Conservation (phyloP, 2,888 invertebrate species). For the Thalpophila matura region DNA sequence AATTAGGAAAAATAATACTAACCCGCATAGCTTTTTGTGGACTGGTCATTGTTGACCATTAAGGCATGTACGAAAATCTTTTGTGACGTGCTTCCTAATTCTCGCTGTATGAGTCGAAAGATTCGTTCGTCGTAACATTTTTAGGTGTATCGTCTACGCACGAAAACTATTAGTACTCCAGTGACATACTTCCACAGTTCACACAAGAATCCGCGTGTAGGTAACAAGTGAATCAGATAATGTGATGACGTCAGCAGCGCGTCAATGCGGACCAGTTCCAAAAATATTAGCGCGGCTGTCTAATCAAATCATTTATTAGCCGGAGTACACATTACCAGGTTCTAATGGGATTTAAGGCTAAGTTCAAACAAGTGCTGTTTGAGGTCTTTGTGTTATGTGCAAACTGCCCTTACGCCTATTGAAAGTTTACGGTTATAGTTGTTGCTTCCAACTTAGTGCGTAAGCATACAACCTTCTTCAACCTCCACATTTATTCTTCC, state of each 20-base stretch:
- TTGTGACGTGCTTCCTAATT: neutral
- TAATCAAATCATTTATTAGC: slow-evolving; percentile 57
- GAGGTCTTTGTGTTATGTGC: too few relatives aligned
- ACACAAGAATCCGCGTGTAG: slow-evolving; percentile 45
- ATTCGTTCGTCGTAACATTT: slow-evolving; percentile 18
- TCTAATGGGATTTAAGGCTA: slow-evolving; percentile 8
- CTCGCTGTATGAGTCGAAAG: neutral
- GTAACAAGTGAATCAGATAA: slow-evolving; percentile 64
- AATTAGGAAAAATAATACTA: neutral
- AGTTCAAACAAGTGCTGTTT: slow-evolving; percentile 1
- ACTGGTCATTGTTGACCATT: neutral
- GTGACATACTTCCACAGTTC: slow-evolving; percentile 50
- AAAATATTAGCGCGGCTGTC: slow-evolving; percentile 59
- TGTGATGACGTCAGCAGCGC: slow-evolving; percentile 52
- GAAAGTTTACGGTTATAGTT: too few relatives aligned
- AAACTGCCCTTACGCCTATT: too few relatives aligned
- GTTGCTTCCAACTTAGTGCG: too few relatives aligned
- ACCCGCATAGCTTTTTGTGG: neutral
- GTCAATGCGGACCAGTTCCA: slow-evolving; percentile 50
- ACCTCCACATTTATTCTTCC: too few relatives aligned
- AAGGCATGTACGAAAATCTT: neutral
- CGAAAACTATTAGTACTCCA: slow-evolving; percentile 49
- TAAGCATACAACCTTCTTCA: too few relatives aligned
- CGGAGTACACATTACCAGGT: neutral
- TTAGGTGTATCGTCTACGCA: slow-evolving; percentile 34